Conservation (phyloP, 2,113 vertebrate species). For the Nothobranchius kuhntae region DNA sequence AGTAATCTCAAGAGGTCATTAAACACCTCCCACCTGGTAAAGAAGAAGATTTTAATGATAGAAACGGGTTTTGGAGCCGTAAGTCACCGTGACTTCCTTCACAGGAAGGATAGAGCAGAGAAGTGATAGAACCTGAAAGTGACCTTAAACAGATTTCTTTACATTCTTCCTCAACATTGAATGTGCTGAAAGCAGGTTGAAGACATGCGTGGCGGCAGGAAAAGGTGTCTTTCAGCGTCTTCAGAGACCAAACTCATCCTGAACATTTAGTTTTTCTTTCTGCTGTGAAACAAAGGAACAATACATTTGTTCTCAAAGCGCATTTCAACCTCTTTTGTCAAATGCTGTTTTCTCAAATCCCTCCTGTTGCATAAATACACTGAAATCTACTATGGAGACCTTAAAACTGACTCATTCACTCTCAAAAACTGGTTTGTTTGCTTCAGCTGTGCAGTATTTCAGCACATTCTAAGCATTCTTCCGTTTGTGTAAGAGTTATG, state of each 20-base stretch:
- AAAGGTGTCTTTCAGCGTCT: neutral
- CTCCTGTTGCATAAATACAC: neutral
- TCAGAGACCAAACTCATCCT: neutral
- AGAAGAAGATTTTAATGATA: neutral
- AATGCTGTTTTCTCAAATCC: neutral
- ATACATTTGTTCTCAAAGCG: neutral
- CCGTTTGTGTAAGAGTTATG: neutral
- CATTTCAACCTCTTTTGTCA: neutral
- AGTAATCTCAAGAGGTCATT: neutral
- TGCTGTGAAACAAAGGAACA: neutral
- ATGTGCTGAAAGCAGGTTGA: neutral
- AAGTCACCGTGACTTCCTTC: neutral
- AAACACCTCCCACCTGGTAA: neutral
- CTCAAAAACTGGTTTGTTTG: neutral
- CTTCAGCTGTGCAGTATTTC: neutral
- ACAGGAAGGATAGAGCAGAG: neutral
- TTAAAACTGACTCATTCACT: neutral
- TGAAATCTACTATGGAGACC: neutral
- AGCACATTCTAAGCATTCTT: neutral
- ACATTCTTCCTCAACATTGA: neutral
- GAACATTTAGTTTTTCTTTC: neutral
- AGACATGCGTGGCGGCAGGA: neutral
- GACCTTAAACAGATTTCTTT: neutral
- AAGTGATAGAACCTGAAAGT: neutral
- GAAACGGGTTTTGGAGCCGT: neutral